Conservation (phyloP, 2,888 invertebrate species). For the Leptinotarsa juncta region DNA sequence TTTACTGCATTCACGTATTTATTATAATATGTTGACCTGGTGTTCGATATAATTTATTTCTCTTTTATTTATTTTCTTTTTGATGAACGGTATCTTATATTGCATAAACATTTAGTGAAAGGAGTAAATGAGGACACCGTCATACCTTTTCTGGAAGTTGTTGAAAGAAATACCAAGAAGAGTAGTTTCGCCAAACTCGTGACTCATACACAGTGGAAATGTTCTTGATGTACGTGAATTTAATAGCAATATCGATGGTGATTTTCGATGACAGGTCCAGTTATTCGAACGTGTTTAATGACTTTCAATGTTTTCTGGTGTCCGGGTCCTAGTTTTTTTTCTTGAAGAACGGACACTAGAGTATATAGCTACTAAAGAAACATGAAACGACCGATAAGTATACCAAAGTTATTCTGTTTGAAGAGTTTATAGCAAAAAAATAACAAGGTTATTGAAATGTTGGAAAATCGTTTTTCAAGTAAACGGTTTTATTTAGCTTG, state of each 20-base stretch:
- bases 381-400: too few relatives aligned
- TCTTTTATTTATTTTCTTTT: constrained; percentile 2
- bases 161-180: constrained; percentile 15
- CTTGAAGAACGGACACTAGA: too few relatives aligned
- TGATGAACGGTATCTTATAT: constrained; percentile 7
- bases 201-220: constrained; percentile 3
- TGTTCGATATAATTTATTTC: background rate
- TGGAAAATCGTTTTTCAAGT: too few relatives aligned
- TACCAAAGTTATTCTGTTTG: too few relatives aligned
- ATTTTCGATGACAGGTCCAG: constrained; percentile 9
- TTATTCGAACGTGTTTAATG: constrained; percentile 3
- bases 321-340: too few relatives aligned
- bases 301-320: background rate
- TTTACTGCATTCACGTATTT: too few relatives aligned
- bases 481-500: too few relatives aligned
- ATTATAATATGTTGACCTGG: too few relatives aligned
- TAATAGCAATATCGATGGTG: constrained; percentile 2
- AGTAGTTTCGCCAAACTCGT: constrained; percentile 11
- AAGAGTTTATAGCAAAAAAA: too few relatives aligned
- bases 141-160: constrained; percentile 12
- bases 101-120: constrained; percentile 7
- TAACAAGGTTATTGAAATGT: too few relatives aligned
- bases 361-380: too few relatives aligned
- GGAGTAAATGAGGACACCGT: constrained; percentile 8
- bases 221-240: background rate